Conservation (phyloP, 2,888 invertebrate species). For the Hyppa rectilinea region DNA sequence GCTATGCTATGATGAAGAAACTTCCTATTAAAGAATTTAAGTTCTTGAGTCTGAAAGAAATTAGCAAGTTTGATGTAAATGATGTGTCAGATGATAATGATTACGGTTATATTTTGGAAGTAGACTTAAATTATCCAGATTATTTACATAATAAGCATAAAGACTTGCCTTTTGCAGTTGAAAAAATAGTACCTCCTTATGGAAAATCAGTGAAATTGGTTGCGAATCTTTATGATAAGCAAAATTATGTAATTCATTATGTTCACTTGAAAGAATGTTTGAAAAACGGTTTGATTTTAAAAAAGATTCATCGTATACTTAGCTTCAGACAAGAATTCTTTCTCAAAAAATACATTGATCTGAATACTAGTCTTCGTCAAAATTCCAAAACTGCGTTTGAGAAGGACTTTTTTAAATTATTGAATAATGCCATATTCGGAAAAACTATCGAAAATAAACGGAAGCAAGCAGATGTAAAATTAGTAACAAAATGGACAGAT, state of each 20-base stretch:
- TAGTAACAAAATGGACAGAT: conserved; percentile 7
- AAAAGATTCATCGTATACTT: neutral
- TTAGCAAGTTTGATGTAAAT: conserved; percentile 1
- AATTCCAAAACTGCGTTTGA: neutral
- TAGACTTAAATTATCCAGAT: too few species aligned
- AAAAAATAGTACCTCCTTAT: too few species aligned
- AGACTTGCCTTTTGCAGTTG: too few species aligned
- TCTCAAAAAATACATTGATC: neutral
- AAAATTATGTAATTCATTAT: too few species aligned
- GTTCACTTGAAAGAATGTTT: too few species aligned
- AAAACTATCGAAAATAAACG: conserved; percentile 13
- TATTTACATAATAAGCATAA: too few species aligned
- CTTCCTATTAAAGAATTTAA: neutral
- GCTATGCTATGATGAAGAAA: too few species aligned
- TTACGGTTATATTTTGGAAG: neutral
- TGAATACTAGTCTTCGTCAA: neutral
- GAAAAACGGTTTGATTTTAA: too few species aligned
- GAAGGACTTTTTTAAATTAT: conserved; percentile 1
- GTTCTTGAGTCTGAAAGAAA: neutral
- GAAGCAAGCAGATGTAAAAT: conserved; percentile 6
- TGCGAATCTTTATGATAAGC: too few species aligned
- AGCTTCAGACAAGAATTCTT: neutral
- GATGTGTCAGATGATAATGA: neutral
- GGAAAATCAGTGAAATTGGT: too few species aligned
- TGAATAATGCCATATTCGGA: conserved; percentile 6